Evolutionary conservation across 2,797 vertebrate genomes (phyloP).

Genomic region (Craterocephalus amniculus): DNA sequence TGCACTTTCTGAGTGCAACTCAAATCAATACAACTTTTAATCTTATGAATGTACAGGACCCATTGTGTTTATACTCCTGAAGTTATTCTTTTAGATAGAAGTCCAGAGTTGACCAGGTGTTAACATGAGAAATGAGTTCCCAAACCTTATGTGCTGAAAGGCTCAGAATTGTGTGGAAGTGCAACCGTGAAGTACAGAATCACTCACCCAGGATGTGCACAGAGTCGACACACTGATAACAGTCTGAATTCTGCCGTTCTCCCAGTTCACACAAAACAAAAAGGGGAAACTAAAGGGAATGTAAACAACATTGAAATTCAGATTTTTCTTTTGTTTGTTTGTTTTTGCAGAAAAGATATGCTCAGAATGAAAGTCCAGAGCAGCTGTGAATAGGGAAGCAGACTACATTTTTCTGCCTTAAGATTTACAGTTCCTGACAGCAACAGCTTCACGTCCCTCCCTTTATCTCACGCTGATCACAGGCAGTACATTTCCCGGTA

Average conservation of each 20-base stretch:
- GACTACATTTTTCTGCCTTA: constrained; percentile 21
- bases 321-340: constrained; percentile 3
- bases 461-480: constrained; percentile 9
- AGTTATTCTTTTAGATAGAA: constrained; percentile 20
- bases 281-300: constrained; percentile 35
- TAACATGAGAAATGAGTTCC: constrained; percentile 35
- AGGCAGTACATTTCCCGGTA: neutral
- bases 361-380: constrained; percentile 11
- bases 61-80: constrained; percentile 34
- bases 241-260: constrained; percentile 33
- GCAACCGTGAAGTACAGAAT: constrained; percentile 44
- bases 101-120: constrained; percentile 19
- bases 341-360: constrained; percentile 13
- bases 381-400: constrained; percentile 11
- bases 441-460: constrained; percentile 1
- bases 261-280: constrained; percentile 32
- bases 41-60: constrained; percentile 7
- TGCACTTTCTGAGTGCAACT: too few relatives aligned
- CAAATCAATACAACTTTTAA: constrained; percentile 1
- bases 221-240: constrained; percentile 40
- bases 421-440: constrained; percentile 6
- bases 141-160: constrained; percentile 35
- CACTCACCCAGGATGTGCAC: constrained; percentile 51
- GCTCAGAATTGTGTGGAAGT: constrained; percentile 43
- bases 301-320: constrained; percentile 20